phyloP scores from a whole-genome alignment of 2,797 vertebrate genomes.

The Anabacerthia variegaticeps region DNA sequence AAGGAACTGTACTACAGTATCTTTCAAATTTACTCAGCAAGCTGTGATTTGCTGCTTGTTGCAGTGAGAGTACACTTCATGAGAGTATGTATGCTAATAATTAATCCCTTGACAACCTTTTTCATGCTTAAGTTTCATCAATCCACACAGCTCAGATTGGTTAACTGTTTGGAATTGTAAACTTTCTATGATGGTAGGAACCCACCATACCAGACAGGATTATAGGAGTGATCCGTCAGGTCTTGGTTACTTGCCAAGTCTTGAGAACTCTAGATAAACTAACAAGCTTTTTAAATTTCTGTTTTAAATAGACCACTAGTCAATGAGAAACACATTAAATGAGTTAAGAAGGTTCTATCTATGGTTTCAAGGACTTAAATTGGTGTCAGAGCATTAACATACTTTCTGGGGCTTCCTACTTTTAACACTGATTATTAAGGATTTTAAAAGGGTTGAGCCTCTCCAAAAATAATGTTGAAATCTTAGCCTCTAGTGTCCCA shows the following conservation, averaged over 20 bases:
- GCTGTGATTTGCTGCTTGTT: neutral
- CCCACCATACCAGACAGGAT: neutral
- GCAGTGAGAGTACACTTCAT: neutral
- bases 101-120: neutral
- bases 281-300: constrained; percentile 65
- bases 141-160: neutral
- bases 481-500: neutral
- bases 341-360: neutral
- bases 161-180: neutral
- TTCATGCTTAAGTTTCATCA: neutral
- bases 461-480: neutral
- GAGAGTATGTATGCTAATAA: too few species aligned
- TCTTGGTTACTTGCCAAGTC: neutral
- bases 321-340: neutral
- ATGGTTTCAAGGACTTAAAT: neutral
- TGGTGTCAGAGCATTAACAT: neutral
- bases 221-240: neutral
- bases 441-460: neutral
- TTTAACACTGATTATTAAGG: neutral
- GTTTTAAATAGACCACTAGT: neutral
- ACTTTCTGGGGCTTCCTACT: neutral
- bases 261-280: constrained; percentile 22
- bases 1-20: neutral
- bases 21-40: neutral
- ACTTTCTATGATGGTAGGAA: neutral